Evolutionary conservation across 1,140 invertebrate genomes (phyloP).

Genomic region (Trichogramma pretiosum): DNA sequence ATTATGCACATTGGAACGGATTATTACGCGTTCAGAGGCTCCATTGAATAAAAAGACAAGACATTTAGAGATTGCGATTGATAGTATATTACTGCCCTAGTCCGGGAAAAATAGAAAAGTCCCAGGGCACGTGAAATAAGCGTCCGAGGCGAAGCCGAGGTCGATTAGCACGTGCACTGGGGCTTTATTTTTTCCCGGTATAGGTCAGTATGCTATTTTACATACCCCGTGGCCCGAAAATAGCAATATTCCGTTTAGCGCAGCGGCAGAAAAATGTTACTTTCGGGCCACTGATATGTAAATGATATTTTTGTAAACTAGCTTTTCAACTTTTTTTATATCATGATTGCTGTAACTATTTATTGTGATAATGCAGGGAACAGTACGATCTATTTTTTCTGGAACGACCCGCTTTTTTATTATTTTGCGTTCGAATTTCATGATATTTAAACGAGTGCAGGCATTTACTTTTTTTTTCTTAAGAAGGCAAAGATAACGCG

Average conservation of each 20-base stretch:
- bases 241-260: no score
- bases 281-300: no score
- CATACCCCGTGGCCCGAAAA: no score
- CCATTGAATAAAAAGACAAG: constrained; percentile 25
- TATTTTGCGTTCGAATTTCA: constrained; percentile 8
- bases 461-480: constrained; percentile 7
- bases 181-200: no score
- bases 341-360: constrained; percentile 1
- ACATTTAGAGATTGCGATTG: constrained; percentile 19
- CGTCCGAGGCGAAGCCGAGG: no score
- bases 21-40: constrained; percentile 37
- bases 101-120: no score
- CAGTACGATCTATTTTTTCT: constrained; percentile 6
- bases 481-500: constrained; percentile 17
- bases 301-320: constrained; percentile 13
- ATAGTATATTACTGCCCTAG: no score
- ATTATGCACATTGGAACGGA: constrained; percentile 42
- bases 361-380: neutral
- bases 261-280: no score
- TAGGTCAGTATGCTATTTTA: no score
- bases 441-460: no score
- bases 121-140: no score
- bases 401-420: constrained; percentile 1
- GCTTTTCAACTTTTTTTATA: neutral
- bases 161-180: no score